Evolutionary conservation across 2,113 vertebrate species (phyloP), one percentile per base, ranked within the genome.

Genomic region (Bufo bufo): DNA sequence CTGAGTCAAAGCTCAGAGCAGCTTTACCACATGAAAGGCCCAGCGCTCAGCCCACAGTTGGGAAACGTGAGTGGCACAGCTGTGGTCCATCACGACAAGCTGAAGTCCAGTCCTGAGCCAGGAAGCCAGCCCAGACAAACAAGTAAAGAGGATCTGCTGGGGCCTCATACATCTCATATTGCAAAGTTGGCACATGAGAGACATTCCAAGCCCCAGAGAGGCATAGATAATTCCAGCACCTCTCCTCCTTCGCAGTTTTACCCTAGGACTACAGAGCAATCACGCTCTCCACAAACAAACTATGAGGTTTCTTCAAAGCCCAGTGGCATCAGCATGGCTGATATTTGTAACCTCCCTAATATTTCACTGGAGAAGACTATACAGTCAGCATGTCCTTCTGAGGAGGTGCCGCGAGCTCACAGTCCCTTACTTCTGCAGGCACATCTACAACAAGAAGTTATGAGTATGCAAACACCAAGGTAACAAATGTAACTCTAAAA

Each of bases 1-100:
- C 59, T 94, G 58, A 96, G 95, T 90, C 94, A 92, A 91, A 96
- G 96, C 90, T 93, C 93, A 1, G 95, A 97, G 88, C 93, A 93
- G 71, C 91, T 95, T 83, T 94, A 94, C 90, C 91, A 90, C 72
- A 63, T 91, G 43, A 89, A 85, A 63, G 77, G 33, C 43, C 63
- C 13, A 17, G n/a, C 19, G 49, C 52, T 16, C 33, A 54, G 61
- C 4, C 1, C 81, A 72, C 58, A 66, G 0, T 90, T 87, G 3
- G 82, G 81, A 56, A 90, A 17, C 14, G 89, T 0, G 33, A 61
- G 54, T 10, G n/a, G 49, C 13, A 45, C 58, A n/a, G 83, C 83
- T 50, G 58, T 16, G 19, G 75, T 72, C 72, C 81, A 23, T 56
- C 85, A 77, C 5, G 6, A 8, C 20, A 12, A 61, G 6, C n/a